phyloP scores from a whole-genome alignment of 1,140 invertebrate species.

The Spodoptera frugiperda region DNA sequence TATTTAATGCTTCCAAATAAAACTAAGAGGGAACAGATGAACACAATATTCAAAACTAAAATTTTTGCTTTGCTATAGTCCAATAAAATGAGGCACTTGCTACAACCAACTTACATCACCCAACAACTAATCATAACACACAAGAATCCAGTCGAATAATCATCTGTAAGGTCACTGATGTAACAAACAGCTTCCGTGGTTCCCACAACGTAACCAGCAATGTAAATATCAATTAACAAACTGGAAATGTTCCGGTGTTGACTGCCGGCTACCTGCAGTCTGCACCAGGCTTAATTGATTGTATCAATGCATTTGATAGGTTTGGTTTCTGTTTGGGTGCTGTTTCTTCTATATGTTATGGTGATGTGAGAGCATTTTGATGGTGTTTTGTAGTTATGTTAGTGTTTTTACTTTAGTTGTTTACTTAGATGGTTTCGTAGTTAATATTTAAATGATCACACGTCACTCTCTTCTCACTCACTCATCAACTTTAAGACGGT shows the following conservation, averaged over 20 bases:
- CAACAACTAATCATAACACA: constrained; percentile 1
- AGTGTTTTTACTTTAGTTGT: too few relatives aligned
- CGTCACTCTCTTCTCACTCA: too few relatives aligned
- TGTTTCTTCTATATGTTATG: not conserved
- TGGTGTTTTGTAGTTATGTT: not conserved
- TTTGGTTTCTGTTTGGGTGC: constrained; percentile 6
- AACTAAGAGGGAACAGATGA: too few relatives aligned
- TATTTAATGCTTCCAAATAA: too few relatives aligned
- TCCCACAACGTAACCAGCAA: constrained; percentile 14
- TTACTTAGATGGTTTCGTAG: too few relatives aligned
- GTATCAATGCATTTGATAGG: constrained; percentile 26
- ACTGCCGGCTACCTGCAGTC: constrained; percentile 8
- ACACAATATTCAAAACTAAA: too few relatives aligned
- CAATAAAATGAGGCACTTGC: not conserved
- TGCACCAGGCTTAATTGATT: constrained; percentile 31
- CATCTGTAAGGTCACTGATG: constrained; percentile 43
- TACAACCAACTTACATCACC: constrained; percentile 5
- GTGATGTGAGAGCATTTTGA: not conserved
- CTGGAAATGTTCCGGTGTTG: constrained; percentile 34
- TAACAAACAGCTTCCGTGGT: constrained; percentile 34
- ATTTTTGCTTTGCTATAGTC: too few relatives aligned
- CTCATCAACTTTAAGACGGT: too few relatives aligned
- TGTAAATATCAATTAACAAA: constrained; percentile 43
- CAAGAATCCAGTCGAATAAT: constrained; percentile 8
- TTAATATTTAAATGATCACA: too few relatives aligned